These are phyloP conservation scores for Philaethria dido DNA, from an alignment of 2,888 invertebrate species.

Conservation along the genomic window DNA sequence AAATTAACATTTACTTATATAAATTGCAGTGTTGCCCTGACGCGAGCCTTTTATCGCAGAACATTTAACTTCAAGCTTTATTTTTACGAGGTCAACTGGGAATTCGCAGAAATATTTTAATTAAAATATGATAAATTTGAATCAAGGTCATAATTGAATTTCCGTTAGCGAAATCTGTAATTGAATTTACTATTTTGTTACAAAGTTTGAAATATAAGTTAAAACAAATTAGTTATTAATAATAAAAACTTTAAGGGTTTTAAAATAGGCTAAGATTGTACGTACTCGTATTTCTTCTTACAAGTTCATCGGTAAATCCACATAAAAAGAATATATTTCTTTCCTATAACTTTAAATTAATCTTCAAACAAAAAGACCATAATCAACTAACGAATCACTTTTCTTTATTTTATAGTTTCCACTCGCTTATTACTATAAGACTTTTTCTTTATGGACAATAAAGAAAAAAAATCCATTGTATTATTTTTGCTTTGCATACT, in stretches of 20 bases:
- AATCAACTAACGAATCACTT: too few species aligned
- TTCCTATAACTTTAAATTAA: too few species aligned
- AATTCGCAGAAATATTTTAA: slow-evolving; percentile 22
- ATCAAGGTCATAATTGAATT: slow-evolving; percentile 19
- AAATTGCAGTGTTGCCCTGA: slow-evolving; percentile 41
- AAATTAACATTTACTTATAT: slow-evolving; percentile 42
- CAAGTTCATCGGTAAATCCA: background rate
- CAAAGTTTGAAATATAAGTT: background rate
- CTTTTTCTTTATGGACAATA: too few species aligned
- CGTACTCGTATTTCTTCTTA: background rate
- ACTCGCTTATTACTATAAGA: too few species aligned
- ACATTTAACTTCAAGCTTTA: slow-evolving; percentile 41
- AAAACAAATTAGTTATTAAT: background rate
- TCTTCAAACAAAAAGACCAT: too few species aligned
- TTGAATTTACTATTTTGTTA: background rate
- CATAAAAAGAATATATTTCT: too few species aligned
- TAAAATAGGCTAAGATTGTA: background rate
- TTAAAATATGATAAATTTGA: slow-evolving; percentile 13
- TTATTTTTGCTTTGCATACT: too few species aligned
- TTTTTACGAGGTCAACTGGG: slow-evolving; percentile 29
- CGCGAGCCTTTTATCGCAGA: slow-evolving; percentile 40
- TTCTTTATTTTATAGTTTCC: too few species aligned
- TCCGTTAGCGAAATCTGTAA: background rate
- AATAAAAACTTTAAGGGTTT: background rate
- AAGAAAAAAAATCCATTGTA: too few species aligned